Conservation (phyloP, 2,797 vertebrate species). For the Malurus splendens region DNA sequence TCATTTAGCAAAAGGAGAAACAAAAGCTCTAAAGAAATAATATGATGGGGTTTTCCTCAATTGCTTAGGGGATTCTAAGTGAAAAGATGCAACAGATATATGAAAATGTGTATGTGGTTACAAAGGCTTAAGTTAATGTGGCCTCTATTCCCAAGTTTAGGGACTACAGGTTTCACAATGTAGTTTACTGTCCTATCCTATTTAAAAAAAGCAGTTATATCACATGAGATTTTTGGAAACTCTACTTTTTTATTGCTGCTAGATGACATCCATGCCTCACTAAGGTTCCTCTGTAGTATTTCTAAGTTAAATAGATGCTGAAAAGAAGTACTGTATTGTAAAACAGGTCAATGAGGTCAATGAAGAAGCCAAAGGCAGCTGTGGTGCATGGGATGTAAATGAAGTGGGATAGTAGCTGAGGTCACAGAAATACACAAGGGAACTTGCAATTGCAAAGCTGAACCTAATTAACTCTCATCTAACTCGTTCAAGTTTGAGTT, state of each 20-base stretch:
- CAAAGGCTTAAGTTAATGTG: not conserved
- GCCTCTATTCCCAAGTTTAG: not conserved
- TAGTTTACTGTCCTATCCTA: not conserved
- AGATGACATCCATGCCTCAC: not conserved
- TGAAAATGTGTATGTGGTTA: not conserved
- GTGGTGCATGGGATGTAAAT: not conserved
- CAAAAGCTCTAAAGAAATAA: not conserved
- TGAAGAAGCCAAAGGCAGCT: not conserved
- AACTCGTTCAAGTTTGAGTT: not conserved
- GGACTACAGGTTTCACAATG: not conserved
- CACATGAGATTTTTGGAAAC: not conserved
- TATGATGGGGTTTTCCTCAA: not conserved
- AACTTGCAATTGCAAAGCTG: not conserved
- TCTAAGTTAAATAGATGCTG: not conserved
- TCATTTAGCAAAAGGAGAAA: not conserved
- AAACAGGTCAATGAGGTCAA: not conserved
- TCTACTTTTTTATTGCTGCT: not conserved
- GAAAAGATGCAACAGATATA: not conserved
- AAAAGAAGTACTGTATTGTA: not conserved
- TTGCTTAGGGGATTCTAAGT: not conserved
- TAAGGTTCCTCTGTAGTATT: not conserved
- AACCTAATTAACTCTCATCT: slow-evolving; percentile 18
- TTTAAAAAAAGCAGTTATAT: not conserved
- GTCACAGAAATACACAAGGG: not conserved
- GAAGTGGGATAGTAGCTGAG: not conserved